phyloP scores from a whole-genome alignment of 2,888 invertebrate genomes.

The Drosophila anomelani region DNA sequence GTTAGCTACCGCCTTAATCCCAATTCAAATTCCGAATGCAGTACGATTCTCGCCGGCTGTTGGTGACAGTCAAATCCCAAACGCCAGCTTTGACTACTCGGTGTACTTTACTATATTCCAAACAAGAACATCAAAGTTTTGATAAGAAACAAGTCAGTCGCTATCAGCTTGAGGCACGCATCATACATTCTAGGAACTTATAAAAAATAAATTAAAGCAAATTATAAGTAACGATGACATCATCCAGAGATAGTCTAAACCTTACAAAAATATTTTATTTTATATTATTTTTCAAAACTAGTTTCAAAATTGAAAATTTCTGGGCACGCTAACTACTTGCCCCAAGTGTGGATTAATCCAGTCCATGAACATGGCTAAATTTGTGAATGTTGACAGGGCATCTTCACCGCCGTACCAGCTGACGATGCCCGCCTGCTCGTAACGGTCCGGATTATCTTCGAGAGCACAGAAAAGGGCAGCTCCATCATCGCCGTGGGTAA shows the following conservation, averaged over 20 bases:
- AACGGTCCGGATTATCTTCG: no score
- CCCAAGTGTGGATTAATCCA: conserved; percentile 29
- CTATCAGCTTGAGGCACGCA: background rate
- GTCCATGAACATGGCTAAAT: conserved; percentile 86
- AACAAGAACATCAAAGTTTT: background rate
- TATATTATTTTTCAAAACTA: background rate
- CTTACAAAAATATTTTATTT: background rate
- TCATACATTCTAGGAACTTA: no score
- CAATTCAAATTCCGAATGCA: background rate
- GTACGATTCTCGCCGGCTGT: background rate
- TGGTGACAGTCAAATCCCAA: conserved; percentile 1
- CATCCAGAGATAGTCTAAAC: background rate
- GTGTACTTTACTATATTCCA: no score
- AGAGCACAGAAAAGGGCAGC: no score
- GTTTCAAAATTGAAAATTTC: background rate
- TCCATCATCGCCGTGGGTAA: no score
- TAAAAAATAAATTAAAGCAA: background rate
- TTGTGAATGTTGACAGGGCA: conserved; percentile 90
- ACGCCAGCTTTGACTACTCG: background rate
- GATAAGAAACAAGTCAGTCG: background rate
- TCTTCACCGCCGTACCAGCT: conserved; percentile 90
- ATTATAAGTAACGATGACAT: background rate
- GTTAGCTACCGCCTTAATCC: no score
- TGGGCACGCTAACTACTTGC: conserved; percentile 1
- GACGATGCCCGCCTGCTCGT: no score